Evolutionary conservation across 1,140 invertebrate genomes (phyloP).

Genomic region (Drosophila mauritiana): DNA sequence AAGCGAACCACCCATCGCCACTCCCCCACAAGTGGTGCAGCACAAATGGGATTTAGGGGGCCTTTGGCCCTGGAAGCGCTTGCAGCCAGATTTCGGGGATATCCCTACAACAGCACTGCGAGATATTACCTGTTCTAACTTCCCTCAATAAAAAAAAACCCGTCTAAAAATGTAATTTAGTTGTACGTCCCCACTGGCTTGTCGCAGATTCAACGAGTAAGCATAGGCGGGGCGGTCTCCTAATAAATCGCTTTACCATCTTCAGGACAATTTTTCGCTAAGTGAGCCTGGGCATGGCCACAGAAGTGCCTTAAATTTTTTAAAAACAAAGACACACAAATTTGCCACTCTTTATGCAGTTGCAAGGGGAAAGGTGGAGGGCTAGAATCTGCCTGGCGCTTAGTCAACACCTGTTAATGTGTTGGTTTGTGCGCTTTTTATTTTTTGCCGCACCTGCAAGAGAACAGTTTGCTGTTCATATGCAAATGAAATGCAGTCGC

Average conservation of each 20-base stretch:
- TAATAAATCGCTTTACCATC: too few species aligned
- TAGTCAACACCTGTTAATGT: constrained; percentile 82
- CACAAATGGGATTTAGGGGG: constrained; percentile 76
- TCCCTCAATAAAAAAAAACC: background rate
- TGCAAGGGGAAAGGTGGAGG: background rate
- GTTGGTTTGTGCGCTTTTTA: constrained; percentile 45
- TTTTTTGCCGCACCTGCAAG: constrained; percentile 36
- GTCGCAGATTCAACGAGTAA: background rate
- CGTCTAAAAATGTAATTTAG: background rate
- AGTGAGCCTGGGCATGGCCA: constrained; percentile 28
- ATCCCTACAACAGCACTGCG: constrained; percentile 35
- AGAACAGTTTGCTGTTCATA: constrained; percentile 49
- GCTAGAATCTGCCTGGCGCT: constrained; percentile 46
- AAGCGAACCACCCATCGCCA: constrained; percentile 33
- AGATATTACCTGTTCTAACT: background rate
- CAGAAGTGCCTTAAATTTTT: constrained; percentile 71
- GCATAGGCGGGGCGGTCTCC: background rate
- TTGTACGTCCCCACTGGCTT: background rate
- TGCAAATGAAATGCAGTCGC: constrained; percentile 72
- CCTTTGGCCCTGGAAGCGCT: constrained; percentile 20
- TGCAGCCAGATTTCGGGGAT: constrained; percentile 56
- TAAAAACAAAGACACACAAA: constrained; percentile 78
- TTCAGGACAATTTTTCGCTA: constrained; percentile 7
- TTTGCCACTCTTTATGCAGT: constrained; percentile 52
- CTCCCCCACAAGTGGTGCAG: constrained; percentile 30